These are phyloP conservation scores for Mesorhabditis spiculigera DNA, from an alignment of 2,888 invertebrate genomes.

Conservation along the genomic window DNA sequence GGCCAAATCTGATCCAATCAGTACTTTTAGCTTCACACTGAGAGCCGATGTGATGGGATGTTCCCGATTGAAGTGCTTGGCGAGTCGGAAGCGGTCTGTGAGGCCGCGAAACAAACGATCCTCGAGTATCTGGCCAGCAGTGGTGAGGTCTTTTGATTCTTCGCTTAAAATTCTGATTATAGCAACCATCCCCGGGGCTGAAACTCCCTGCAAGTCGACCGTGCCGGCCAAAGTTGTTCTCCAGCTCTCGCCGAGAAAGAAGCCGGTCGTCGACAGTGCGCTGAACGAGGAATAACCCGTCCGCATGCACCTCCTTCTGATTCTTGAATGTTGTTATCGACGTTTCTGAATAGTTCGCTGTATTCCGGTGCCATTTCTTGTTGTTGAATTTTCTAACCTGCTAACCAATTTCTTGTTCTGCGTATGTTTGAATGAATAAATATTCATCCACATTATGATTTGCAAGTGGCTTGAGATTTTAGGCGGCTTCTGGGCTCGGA, in stretches of 20 bases:
- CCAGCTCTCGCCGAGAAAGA: not conserved
- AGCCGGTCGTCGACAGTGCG: not conserved
- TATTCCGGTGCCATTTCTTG: no score
- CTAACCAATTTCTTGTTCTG: no score
- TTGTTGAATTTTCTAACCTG: no score
- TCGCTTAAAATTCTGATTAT: not conserved
- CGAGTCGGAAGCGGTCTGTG: slow-evolving; percentile 12
- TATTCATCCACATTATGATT: no score
- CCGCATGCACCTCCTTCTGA: no score
- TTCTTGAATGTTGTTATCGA: no score
- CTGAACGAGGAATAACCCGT: no score
- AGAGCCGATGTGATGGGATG: slow-evolving; percentile 24
- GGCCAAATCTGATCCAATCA: not conserved
- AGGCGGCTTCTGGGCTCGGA: no score
- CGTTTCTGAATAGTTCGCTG: no score
- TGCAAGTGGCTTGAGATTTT: no score
- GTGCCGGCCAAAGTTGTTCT: not conserved
- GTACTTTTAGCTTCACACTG: slow-evolving; percentile 21
- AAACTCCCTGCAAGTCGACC: not conserved
- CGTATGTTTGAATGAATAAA: no score
- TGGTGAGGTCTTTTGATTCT: not conserved
- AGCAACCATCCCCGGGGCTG: not conserved
- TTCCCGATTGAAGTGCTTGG: slow-evolving; percentile 25
- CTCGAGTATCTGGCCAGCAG: slow-evolving; percentile 16
- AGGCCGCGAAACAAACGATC: slow-evolving; percentile 18